Evolutionary conservation across 1,140 invertebrate species (phyloP), one percentile per base, ranked within the genome.

Genomic region (Atta texana): DNA sequence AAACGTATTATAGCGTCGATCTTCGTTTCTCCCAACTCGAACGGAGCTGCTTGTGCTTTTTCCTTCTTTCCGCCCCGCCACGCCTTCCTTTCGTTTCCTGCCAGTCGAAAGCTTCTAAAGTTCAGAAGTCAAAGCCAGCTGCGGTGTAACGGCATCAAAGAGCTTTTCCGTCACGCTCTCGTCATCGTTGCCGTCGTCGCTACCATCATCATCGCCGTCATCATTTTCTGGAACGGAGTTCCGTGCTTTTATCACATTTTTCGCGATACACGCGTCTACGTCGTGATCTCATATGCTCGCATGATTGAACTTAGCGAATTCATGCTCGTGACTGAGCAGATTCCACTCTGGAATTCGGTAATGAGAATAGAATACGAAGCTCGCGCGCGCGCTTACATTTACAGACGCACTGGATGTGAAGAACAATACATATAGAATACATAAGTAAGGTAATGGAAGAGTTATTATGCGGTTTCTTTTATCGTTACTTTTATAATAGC

Each of bases 61-160:
- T 86, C 24, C 84, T 34, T 80, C 39, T 53, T 51, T 81, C 63
- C 51, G 28, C 24, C 63, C 76, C 76, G 63, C 61, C 63, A 55
- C 75, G 28, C 72, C 75, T 59, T 69, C 31, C 53, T 24, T 44
- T 59, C 44, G 44, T 63, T 59, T 81, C 51, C 49, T 44, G 39
- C 80, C 34, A 68, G 51, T 82, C 80, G 55, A 75, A 75, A 84
- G 80, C 80, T 84, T 84, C 80, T 84, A 84, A 84, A 75, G 80
- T 84, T 84, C 80, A 84, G n/a, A 39, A 84, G 80, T 84, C 80
- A 82, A 82, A 82, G 80, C 80, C 80, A 63, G 55, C 69, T 24
- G 39, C 66, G 44, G 21, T 53, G 68, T 72, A 82, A 72, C 80
- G 68, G 80, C 80, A 53, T 84, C 80, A 84, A 82, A 82, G 66